A percentile compares a stretch with the other conserved stretches of the same genome.
Evolutionary conservation across 2,797 vertebrate species (phyloP).

Genomic region (Siniperca obscura): DNA sequence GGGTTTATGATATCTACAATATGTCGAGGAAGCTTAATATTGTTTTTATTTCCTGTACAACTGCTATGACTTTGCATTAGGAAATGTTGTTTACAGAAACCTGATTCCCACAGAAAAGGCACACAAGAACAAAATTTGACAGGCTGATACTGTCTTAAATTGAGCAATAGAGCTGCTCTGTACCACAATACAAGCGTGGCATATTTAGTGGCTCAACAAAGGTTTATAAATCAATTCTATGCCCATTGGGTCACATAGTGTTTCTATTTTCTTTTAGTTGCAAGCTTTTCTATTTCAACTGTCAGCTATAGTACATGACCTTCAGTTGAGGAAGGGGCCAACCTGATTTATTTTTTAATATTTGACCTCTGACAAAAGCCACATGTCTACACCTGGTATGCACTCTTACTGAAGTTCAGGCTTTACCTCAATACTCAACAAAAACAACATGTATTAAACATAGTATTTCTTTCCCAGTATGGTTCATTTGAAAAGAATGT

Average conservation of each 20-base stretch:
- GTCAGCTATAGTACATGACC: not conserved
- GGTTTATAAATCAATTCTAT: conserved; percentile 1
- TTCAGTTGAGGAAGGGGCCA: conserved; percentile 1
- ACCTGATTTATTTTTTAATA: conserved; percentile 28
- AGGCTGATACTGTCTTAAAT: conserved; percentile 24
- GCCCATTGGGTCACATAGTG: not conserved
- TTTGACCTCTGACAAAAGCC: conserved; percentile 16
- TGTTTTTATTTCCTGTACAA: conserved; percentile 52
- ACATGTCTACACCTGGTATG: not conserved
- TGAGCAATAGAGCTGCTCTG: conserved; percentile 20
- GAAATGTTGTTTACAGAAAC: conserved; percentile 32
- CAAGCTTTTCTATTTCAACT: conserved; percentile 1
- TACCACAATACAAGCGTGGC: not conserved
- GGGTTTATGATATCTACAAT: conserved; percentile 62
- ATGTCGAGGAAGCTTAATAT: conserved; percentile 51
- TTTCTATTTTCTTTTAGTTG: conserved; percentile 12
- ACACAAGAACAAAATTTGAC: not conserved
- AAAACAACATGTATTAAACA: conserved; percentile 8
- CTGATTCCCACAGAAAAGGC: conserved; percentile 25
- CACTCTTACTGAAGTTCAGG: not conserved
- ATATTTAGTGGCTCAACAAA: conserved; percentile 24
- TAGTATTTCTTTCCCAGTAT: not conserved
- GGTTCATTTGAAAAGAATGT: not conserved
- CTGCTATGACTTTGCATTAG: conserved; percentile 37
- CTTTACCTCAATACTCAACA: conserved; percentile 4